phyloP scores from a whole-genome alignment of 2,113 vertebrate genomes.

The Zingel zingel region DNA sequence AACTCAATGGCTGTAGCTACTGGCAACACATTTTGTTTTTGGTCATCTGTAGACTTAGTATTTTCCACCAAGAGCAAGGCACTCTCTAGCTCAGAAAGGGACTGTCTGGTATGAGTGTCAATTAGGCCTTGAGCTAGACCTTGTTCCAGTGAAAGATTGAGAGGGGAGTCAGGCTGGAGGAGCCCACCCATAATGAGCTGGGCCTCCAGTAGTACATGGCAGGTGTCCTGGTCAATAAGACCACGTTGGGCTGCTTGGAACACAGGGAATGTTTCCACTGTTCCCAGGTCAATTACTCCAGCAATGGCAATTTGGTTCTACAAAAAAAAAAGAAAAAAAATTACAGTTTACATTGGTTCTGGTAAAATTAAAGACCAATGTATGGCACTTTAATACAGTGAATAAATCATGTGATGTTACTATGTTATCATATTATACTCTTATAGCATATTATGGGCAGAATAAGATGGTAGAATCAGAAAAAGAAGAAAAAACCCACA shows the following conservation, averaged over 20 bases:
- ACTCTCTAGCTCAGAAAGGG: conserved; percentile 84
- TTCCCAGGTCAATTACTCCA: conserved; percentile 96
- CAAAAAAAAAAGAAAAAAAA: conserved; percentile 65
- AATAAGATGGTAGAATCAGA: conserved; percentile 26
- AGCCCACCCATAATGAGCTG: conserved; percentile 92
- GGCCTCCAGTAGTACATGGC: conserved; percentile 88
- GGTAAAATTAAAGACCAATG: neutral
- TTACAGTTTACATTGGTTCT: neutral
- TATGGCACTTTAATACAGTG: neutral
- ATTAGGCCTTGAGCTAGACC: conserved; percentile 86
- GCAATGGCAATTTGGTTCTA: conserved; percentile 88
- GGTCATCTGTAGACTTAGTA: conserved; percentile 29
- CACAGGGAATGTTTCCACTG: conserved; percentile 93
- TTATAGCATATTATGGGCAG: neutral
- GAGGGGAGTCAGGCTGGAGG: conserved; percentile 85
- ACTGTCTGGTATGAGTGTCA: conserved; percentile 79
- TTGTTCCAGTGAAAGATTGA: conserved; percentile 87
- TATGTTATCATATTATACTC: conserved; percentile 7
- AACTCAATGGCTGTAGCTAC: conserved; percentile 85
- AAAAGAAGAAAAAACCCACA: conserved; percentile 44
- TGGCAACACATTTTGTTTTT: conserved; percentile 76
- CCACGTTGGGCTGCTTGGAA: conserved; percentile 93
- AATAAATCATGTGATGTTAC: neutral
- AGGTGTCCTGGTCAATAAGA: conserved; percentile 96
- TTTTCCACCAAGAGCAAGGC: conserved; percentile 80